Evolutionary conservation across 2,888 invertebrate species (phyloP), one percentile per base, ranked within the genome.

Genomic region (Troilus luridus): DNA sequence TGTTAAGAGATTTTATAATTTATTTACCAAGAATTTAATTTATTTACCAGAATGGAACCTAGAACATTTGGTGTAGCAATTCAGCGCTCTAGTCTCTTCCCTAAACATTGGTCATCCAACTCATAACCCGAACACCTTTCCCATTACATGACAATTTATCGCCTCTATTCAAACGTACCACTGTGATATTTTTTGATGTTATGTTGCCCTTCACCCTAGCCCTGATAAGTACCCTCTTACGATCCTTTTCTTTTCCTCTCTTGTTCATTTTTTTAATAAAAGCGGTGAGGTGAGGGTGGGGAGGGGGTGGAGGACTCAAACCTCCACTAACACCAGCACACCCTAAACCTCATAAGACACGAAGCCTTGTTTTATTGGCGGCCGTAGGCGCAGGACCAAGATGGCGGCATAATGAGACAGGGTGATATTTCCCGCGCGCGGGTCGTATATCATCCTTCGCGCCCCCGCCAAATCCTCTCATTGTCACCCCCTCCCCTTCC

Each of bases 281-380:
- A 19, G n/a, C n/a, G n/a, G 41, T 56, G 9, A 12, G 41, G 8
- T 3, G 21, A 64, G 64, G 54, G 21, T 14, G n/a, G 14, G 27
- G 64, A 56, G 88, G 19, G 56, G 90, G 62, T 21, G 88, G 58
- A 72, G n/a, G 91, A 88, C 62, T 54, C 77, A 21, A 88, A 89
- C 64, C 64, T n/a, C n/a, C n/a, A 64, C 64, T 67, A 67, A 11
- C 67, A 67, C 24, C 14, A 67, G 24, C 67, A 67, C 54, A 67
- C 67, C 56, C 64, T 54, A 56, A 41, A 89, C 54, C 60, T 67
- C 56, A 21, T 11, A 24, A 58, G 90, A 90, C 59, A 58, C 59
- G 27, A 77, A 90, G 90, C 56, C 24, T 24, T 77, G 90, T 90
- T 90, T 90, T 90, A 90, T 90, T 90, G 90, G 59, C n/a, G 90